Conservation (phyloP, 35 echinoderm and acorn worm genomes). For the Ophiothrix spiculata region DNA sequence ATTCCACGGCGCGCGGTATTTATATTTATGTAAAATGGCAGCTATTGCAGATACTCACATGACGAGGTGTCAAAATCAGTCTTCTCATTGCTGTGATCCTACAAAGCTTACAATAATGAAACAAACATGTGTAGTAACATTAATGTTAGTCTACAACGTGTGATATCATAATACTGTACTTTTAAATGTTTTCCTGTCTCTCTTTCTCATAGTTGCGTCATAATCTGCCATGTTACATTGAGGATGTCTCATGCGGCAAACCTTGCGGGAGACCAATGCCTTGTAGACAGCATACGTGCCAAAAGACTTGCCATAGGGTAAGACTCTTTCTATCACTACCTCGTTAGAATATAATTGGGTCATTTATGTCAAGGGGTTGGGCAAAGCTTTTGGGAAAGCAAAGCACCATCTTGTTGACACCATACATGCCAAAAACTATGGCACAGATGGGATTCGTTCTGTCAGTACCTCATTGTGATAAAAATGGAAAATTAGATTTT, state of each 20-base stretch:
- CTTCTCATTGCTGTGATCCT: too few species aligned
- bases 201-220: slow-evolving; percentile 53
- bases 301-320: slow-evolving; percentile 89
- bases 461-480: not conserved
- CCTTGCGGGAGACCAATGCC: slow-evolving; percentile 66
- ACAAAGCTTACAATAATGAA: not conserved
- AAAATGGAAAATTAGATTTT: slow-evolving; percentile 73
- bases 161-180: too few species aligned
- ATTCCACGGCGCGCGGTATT: too few species aligned
- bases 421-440: slow-evolving; percentile 84
- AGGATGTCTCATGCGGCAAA: slow-evolving; percentile 82
- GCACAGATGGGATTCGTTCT: slow-evolving; percentile 50
- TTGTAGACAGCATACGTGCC: slow-evolving; percentile 78
- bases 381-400: slow-evolving; percentile 68
- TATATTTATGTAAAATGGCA: too few species aligned
- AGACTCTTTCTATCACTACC: not conserved
- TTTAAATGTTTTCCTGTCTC: not conserved
- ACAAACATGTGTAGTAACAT: not conserved
- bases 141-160: too few species aligned
- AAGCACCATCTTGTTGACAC: slow-evolving; percentile 55
- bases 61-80: too few species aligned
- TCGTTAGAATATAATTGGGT: slow-evolving; percentile 36
- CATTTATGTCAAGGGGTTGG: slow-evolving; percentile 79
- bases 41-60: too few species aligned
- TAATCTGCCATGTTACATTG: slow-evolving; percentile 88